Percentiles rank a stretch among this genome's conserved stretches.
Conservation (phyloP, 2,113 vertebrate genomes). For the Alligator mississippiensis region DNA sequence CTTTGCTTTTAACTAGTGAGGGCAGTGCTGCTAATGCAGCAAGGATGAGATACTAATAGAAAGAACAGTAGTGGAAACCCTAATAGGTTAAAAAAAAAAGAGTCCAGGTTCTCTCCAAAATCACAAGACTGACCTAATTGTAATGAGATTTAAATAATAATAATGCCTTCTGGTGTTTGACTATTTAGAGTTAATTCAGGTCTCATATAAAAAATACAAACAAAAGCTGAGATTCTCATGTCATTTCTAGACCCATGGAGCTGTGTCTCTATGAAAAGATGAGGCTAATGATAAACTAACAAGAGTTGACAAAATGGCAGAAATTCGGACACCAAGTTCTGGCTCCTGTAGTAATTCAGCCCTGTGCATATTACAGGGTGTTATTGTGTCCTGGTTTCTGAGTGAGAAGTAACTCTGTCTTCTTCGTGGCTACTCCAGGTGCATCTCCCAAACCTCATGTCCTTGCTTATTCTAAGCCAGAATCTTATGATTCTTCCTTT, state of each 20-base stretch:
- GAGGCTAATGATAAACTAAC: background rate
- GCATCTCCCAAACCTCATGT: background rate
- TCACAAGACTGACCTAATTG: no score
- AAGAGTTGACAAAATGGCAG: background rate
- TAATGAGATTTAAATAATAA: no score
- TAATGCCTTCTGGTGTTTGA: no score
- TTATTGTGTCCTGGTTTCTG: background rate
- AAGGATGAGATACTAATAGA: no score
- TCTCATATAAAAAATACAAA: background rate
- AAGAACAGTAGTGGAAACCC: no score
- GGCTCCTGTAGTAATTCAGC: background rate
- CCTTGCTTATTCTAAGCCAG: background rate
- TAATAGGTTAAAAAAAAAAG: no score
- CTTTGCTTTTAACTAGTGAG: no score
- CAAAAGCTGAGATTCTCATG: background rate
- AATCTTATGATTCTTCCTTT: background rate
- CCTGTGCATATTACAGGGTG: background rate
- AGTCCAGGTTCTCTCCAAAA: no score
- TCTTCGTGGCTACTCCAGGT: background rate
- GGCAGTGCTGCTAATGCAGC: no score
- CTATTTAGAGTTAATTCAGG: no score
- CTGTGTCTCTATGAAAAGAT: background rate
- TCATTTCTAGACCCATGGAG: background rate
- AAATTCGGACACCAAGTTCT: no score
- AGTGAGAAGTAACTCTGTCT: background rate